phyloP scores from a whole-genome alignment of 2,888 invertebrate genomes.

The Trypoxylon attenuatum region DNA sequence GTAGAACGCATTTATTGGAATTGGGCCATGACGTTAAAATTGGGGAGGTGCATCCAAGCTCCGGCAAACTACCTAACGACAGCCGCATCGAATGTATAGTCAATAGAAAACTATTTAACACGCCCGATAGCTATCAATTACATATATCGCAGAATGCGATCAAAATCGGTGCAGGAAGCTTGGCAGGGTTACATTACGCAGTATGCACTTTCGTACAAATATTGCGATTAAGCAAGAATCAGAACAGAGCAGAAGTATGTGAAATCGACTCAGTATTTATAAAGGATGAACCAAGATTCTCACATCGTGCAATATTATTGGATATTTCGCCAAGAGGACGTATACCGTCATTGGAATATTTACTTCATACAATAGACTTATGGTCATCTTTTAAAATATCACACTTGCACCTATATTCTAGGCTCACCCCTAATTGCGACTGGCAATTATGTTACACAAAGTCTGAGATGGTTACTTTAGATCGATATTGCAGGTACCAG shows the following conservation, averaged over 20 bases:
- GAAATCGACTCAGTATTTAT: conserved; percentile 75
- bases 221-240: conserved; percentile 73
- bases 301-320: conserved; percentile 77
- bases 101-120: conserved; percentile 75
- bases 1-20: conserved; percentile 73
- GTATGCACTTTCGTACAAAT: conserved; percentile 78
- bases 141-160: conserved; percentile 76
- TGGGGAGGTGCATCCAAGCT: conserved; percentile 73
- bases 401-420: conserved; percentile 75
- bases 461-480: conserved; percentile 77
- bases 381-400: conserved; percentile 77
- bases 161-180: conserved; percentile 76
- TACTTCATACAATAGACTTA: conserved; percentile 76
- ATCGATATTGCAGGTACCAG: conserved; percentile 76
- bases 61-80: conserved; percentile 68
- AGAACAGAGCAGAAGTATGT: conserved; percentile 61
- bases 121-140: conserved; percentile 76
- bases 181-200: conserved; percentile 78
- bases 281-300: conserved; percentile 78
- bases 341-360: conserved; percentile 76
- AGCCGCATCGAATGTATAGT: conserved; percentile 77
- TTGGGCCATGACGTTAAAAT: conserved; percentile 75
- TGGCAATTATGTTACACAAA: conserved; percentile 75
- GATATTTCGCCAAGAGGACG: conserved; percentile 78
- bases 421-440: conserved; percentile 73